Conservation (phyloP, 2,888 invertebrate genomes). For the Thera britannica region DNA sequence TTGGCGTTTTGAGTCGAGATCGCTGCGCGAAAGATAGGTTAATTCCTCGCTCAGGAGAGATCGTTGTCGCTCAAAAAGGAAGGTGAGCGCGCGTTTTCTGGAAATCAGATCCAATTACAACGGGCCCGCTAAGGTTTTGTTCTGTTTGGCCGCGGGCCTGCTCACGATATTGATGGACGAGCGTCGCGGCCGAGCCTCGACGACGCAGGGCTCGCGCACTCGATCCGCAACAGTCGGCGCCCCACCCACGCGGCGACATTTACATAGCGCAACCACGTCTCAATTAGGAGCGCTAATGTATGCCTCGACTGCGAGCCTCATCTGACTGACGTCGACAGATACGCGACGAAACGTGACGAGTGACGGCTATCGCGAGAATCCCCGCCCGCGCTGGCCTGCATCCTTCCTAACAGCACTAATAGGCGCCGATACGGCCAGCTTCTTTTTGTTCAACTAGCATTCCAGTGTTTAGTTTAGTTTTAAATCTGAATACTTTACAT, state of each 20-base stretch:
- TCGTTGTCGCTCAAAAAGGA: slow-evolving; percentile 83
- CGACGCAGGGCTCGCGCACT: slow-evolving; percentile 50
- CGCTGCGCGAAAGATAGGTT: slow-evolving; percentile 84
- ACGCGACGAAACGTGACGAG: slow-evolving; percentile 81
- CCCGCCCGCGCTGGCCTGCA: slow-evolving; percentile 68
- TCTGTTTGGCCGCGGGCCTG: slow-evolving; percentile 76
- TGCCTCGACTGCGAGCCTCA: slow-evolving; percentile 79
- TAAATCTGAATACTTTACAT: slow-evolving; percentile 22
- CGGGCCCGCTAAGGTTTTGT: slow-evolving; percentile 82
- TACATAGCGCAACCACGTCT: slow-evolving; percentile 83
- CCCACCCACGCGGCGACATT: slow-evolving; percentile 83
- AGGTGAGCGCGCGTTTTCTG: slow-evolving; percentile 83
- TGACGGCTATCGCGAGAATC: slow-evolving; percentile 77
- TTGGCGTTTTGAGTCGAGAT: slow-evolving; percentile 85
- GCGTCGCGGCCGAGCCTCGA: slow-evolving; percentile 49
- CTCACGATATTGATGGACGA: slow-evolving; percentile 78
- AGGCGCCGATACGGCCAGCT: slow-evolving; percentile 65
- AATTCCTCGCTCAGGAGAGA: slow-evolving; percentile 82
- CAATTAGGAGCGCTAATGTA: slow-evolving; percentile 85
- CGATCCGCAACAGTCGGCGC: slow-evolving; percentile 45
- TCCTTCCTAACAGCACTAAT: slow-evolving; percentile 80
- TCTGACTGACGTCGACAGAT: slow-evolving; percentile 81
- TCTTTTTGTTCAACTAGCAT: slow-evolving; percentile 51
- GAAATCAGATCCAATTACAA: slow-evolving; percentile 85
- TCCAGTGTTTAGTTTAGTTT: slow-evolving; percentile 21